phyloP scores from a whole-genome alignment of 2,797 vertebrate genomes.

The Anguilla anguilla region DNA sequence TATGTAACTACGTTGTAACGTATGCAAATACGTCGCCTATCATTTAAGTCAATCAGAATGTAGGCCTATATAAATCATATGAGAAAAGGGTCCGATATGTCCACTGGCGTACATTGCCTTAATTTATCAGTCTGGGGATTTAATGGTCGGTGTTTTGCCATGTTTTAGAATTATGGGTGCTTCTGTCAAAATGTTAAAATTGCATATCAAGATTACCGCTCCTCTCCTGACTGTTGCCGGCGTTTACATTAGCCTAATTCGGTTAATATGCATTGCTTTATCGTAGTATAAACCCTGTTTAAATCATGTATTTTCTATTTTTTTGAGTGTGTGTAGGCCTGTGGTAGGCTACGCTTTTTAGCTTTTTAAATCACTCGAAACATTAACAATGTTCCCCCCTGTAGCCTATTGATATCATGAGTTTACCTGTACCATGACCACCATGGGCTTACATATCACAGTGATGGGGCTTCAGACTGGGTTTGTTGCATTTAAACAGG shows the following conservation, averaged over 20 bases:
- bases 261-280: neutral
- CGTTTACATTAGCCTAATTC: neutral
- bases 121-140: neutral
- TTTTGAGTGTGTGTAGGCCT: neutral
- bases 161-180: neutral
- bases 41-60: conserved; percentile 39
- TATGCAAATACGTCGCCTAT: neutral
- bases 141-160: neutral
- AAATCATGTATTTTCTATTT: neutral
- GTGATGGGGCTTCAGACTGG: neutral
- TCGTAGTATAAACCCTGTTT: neutral
- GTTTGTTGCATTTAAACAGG: neutral
- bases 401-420: neutral
- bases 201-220: neutral
- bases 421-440: neutral
- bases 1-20: neutral
- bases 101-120: neutral
- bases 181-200: neutral
- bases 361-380: neutral
- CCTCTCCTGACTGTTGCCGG: neutral
- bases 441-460: neutral
- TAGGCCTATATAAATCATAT: conserved; percentile 28
- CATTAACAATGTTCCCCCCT: neutral
- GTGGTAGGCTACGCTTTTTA: neutral
- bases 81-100: neutral